Base-by-base conservation (phyloP, 2,113 vertebrate species). In the Dicentrarchus labrax region DNA sequence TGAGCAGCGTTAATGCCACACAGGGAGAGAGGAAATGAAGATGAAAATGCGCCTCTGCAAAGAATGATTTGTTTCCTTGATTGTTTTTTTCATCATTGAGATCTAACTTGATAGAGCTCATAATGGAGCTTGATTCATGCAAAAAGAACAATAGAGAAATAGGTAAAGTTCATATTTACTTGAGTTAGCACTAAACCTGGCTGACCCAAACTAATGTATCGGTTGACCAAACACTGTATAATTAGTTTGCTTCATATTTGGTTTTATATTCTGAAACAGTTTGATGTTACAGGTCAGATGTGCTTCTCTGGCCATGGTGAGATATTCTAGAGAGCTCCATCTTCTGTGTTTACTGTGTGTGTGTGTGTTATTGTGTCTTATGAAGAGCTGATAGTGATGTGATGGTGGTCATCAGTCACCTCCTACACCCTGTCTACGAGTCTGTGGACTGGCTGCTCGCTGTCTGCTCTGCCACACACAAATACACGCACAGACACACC, bases 341-440 rank as follows among this genome's bases (percentile, higher is more conserved):
- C 43, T 56, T 72, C 19, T 10, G 0, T 47, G 41, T 72, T 59
- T 65, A 21, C 57, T 22, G 8, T 56, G 36, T 60, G 47, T 51
- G n/a, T 76, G 41, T 38, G 13, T 68, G 68, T 69, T 76, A 83
- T 83, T 73, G 80, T 84, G 68, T 89, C 65, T 86, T 81, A 89
- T 85, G 88, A 89, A 88, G 90, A 85, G 78, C 74, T 91, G 88
- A 91, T 89, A 89, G 86, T 83, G 83, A 89, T 90, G 85, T 88
- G 89, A 92, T 83, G 85, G 85, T 80, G 83, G 78, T 90, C 88
- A 91, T 91, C 89, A 85, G 91, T 92, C 91, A 93, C 88, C 85
- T 85, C 91, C 88, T 85, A 88, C 86, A 80, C 62, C 48, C 72
- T 81, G 91, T 91, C 88, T 83, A 24, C 8, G 1, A 56, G 50